Evolutionary conservation across 2,113 vertebrate genomes (phyloP).

Genomic region (Echinops telfairi): DNA sequence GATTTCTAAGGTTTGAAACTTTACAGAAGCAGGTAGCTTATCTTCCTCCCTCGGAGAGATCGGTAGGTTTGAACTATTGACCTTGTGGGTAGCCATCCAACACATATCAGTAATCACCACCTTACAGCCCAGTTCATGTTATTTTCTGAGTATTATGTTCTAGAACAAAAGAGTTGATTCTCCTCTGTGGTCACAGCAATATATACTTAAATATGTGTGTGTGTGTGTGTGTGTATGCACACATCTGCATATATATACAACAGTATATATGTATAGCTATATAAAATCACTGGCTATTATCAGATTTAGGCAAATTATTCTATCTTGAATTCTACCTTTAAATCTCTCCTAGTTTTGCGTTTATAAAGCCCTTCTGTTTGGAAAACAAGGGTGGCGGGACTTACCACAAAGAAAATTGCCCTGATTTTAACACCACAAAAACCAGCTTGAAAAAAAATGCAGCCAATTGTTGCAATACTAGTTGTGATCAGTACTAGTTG

Average conservation of each 20-base stretch:
- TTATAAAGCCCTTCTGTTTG: neutral
- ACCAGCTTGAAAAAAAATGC: slow-evolving; percentile 27
- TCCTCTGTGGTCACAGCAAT: neutral
- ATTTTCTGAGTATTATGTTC: neutral
- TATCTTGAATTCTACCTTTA: neutral
- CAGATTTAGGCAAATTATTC: neutral
- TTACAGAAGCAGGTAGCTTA: no score
- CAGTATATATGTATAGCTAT: neutral
- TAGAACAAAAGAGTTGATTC: neutral
- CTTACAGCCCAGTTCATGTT: neutral
- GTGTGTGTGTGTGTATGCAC: no score
- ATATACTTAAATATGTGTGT: neutral
- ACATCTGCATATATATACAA: no score
- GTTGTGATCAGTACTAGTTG: neutral
- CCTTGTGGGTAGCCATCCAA: no score
- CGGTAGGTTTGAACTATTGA: no score
- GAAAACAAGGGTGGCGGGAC: neutral
- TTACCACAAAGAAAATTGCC: neutral
- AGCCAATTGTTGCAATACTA: neutral
- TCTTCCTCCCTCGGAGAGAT: no score
- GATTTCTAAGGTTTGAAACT: no score
- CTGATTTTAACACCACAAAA: neutral
- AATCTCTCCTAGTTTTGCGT: neutral
- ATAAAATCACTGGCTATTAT: neutral
- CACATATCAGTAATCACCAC: no score